These are phyloP conservation scores for Pantherophis guttatus DNA, from an alignment of 2,113 vertebrate genomes.

Conservation along the genomic window DNA sequence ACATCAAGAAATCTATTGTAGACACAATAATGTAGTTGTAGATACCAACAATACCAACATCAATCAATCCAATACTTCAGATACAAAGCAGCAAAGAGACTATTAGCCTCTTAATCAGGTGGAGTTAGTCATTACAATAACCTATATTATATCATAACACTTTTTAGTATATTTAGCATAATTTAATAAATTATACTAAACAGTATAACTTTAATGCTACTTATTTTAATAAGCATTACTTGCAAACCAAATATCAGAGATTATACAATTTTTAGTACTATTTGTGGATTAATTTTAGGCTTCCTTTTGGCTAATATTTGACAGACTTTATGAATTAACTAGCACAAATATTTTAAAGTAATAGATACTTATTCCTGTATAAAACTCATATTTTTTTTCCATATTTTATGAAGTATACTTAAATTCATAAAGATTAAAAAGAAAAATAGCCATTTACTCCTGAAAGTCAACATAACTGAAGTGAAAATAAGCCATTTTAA, in stretches of 20 bases:
- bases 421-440: background rate
- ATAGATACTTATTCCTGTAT: conserved; percentile 12
- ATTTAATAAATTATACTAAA: conserved; percentile 34
- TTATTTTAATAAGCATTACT: conserved; percentile 58
- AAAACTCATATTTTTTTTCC: conserved; percentile 15
- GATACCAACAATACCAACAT: background rate
- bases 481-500: background rate
- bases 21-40: background rate
- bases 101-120: background rate
- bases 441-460: background rate
- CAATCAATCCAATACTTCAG: background rate
- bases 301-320: conserved; percentile 13
- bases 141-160: conserved; percentile 30
- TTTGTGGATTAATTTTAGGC: conserved; percentile 34
- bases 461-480: background rate
- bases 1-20: background rate
- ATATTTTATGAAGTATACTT: background rate
- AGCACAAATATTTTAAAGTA: conserved; percentile 37
- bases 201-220: conserved; percentile 39
- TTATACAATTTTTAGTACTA: conserved; percentile 53
- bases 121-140: conserved; percentile 5
- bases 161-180: conserved; percentile 16
- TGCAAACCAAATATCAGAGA: conserved; percentile 35
- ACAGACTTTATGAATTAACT: conserved; percentile 26
- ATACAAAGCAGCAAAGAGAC: background rate